Evolutionary conservation across 92 coral and sea anemone species (phyloP).

Genomic region (Siderastrea siderea): DNA sequence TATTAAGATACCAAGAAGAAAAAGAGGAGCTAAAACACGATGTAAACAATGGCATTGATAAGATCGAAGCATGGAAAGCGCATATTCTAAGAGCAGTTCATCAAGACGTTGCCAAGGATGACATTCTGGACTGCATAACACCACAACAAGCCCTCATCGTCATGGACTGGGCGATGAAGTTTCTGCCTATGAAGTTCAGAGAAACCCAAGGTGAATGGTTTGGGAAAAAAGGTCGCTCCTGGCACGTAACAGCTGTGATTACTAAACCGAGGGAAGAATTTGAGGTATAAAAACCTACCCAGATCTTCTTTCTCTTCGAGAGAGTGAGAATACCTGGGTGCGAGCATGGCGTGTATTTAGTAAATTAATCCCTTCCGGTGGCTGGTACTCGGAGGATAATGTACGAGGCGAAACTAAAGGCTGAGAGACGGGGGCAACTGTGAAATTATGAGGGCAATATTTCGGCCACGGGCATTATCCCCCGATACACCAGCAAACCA

Average conservation of each 20-base stretch:
- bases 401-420: neutral
- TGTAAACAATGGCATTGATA: conserved; percentile 17
- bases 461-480: no score
- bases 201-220: conserved; percentile 57
- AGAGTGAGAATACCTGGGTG: neutral
- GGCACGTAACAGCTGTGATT: conserved; percentile 55
- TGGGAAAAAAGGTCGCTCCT: conserved; percentile 53
- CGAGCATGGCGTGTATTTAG: neutral
- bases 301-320: no score
- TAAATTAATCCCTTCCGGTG: no score
- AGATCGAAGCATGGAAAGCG: conserved; percentile 21
- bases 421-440: neutral
- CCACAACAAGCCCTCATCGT: neutral
- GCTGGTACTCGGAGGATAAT: no score
- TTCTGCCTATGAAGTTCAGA: conserved; percentile 5
- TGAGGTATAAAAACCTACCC: conserved; percentile 12
- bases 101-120: conserved; percentile 42
- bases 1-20: conserved; percentile 6
- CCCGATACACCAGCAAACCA: no score
- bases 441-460: no score
- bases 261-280: conserved; percentile 20
- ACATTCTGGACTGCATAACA: conserved; percentile 11
- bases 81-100: conserved; percentile 41
- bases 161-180: no score
- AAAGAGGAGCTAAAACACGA: conserved; percentile 14